Conservation (phyloP, 1,140 invertebrate species). For the Drosophila kikkawai region DNA sequence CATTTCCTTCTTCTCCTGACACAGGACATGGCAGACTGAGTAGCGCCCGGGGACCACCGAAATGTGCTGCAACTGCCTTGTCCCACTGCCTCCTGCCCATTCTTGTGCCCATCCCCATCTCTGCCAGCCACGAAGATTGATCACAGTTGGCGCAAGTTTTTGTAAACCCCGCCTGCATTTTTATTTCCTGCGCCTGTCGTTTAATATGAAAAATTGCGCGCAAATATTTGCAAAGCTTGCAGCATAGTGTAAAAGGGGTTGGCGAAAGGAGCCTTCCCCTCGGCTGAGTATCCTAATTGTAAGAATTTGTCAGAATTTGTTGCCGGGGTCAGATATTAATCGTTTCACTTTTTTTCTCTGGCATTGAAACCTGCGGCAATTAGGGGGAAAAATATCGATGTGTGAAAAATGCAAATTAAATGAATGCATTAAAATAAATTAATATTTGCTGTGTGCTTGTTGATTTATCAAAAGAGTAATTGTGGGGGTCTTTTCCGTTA, state of each 20-base stretch:
- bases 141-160: constrained; percentile 75
- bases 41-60: constrained; percentile 52
- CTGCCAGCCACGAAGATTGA: constrained; percentile 69
- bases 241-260: constrained; percentile 8
- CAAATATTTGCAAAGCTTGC: constrained; percentile 75
- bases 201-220: constrained; percentile 78
- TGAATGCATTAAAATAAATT: constrained; percentile 13
- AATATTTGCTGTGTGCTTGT: not conserved
- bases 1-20: constrained; percentile 7
- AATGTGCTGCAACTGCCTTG: constrained; percentile 66
- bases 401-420: constrained; percentile 23
- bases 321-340: constrained; percentile 66
- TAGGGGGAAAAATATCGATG: not conserved
- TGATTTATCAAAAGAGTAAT: not conserved
- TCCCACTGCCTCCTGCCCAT: constrained; percentile 12
- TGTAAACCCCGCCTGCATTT: constrained; percentile 65
- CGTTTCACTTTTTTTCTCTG: constrained; percentile 13
- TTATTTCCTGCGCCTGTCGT: constrained; percentile 72
- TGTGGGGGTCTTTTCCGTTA: not conserved
- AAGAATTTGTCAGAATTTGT: constrained; percentile 73
- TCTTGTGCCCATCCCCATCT: not conserved
- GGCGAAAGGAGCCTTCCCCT: not conserved
- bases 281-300: constrained; percentile 59
- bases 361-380: not conserved
- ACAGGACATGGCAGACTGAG: constrained; percentile 58